Conservation (phyloP, 35 echinoderm and acorn worm species). For the Ophiothrix spiculata region DNA sequence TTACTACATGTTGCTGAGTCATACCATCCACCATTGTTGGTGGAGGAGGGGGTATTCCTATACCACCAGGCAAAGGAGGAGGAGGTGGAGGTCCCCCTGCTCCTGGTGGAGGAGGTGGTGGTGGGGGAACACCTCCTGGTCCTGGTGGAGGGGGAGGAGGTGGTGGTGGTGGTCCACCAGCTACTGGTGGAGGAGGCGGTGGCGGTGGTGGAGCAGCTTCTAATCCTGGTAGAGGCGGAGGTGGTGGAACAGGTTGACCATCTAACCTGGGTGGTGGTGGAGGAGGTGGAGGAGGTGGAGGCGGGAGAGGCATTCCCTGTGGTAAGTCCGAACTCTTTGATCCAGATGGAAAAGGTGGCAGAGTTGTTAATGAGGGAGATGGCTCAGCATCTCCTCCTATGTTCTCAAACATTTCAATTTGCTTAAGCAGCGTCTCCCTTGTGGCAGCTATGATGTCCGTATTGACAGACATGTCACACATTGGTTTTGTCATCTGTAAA, state of each 20-base stretch:
- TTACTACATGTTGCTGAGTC: neutral
- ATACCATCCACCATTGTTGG: slow-evolving; percentile 14
- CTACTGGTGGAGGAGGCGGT: slow-evolving; percentile 22
- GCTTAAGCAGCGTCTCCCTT: slow-evolving; percentile 62
- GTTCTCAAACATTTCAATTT: slow-evolving; percentile 80
- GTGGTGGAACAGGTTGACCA: neutral
- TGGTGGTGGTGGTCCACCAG: slow-evolving; percentile 8
- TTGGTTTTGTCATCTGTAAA: slow-evolving; percentile 8
- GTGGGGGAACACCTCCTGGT: slow-evolving; percentile 23
- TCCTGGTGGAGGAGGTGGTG: slow-evolving; percentile 38
- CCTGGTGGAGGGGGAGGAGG: slow-evolving; percentile 31
- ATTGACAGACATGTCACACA: slow-evolving; percentile 56
- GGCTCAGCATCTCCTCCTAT: neutral
- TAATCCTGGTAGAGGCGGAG: neutral
- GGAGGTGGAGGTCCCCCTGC: slow-evolving; percentile 19
- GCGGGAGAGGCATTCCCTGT: slow-evolving; percentile 9
- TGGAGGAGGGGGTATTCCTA: slow-evolving; percentile 19
- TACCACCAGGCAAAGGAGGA: slow-evolving; percentile 28
- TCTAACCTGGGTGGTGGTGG: neutral
- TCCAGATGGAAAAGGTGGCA: neutral
- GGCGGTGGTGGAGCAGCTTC: neutral
- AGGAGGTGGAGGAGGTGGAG: neutral
- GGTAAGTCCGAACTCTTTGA: neutral
- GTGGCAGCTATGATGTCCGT: slow-evolving; percentile 86
- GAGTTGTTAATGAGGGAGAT: neutral